phyloP scores from a whole-genome alignment of 2,113 vertebrate species.

The Strigops habroptila region DNA sequence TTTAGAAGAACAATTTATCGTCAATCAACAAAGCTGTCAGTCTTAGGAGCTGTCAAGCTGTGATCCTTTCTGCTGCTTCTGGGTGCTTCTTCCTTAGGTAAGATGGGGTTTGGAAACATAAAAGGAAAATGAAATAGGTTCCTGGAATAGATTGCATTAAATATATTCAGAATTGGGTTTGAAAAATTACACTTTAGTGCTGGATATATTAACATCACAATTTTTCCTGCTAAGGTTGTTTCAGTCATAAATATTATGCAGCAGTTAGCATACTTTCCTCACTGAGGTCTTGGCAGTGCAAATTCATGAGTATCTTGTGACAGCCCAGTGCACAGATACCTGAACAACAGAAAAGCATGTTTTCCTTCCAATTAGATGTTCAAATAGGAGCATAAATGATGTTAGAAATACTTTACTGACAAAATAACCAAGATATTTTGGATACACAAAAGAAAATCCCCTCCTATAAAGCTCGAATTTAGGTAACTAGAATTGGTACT shows the following conservation, averaged over 20 bases:
- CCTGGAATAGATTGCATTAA: slow-evolving; percentile 19
- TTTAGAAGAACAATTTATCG: not conserved
- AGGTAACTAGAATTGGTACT: not conserved
- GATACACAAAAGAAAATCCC: not conserved
- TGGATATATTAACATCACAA: not conserved
- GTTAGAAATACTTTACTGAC: not conserved
- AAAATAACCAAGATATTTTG: not conserved
- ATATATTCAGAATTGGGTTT: not conserved
- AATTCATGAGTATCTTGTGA: not conserved
- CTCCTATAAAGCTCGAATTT: not conserved
- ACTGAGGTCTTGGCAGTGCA: not conserved
- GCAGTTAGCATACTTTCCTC: not conserved
- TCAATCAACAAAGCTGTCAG: not conserved
- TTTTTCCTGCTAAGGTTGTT: slow-evolving; percentile 8
- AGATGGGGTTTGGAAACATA: not conserved
- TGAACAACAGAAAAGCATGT: not conserved
- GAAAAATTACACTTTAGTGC: slow-evolving; percentile 1
- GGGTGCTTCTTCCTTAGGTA: not conserved
- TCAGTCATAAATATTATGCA: not conserved
- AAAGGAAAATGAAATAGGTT: not conserved
- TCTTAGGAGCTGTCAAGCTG: not conserved
- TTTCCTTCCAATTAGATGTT: not conserved
- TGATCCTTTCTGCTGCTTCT: not conserved
- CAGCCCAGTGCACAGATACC: not conserved
- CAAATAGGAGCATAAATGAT: not conserved